Base-by-base conservation (phyloP, 2,888 invertebrate species). In the Phortica magna region DNA sequence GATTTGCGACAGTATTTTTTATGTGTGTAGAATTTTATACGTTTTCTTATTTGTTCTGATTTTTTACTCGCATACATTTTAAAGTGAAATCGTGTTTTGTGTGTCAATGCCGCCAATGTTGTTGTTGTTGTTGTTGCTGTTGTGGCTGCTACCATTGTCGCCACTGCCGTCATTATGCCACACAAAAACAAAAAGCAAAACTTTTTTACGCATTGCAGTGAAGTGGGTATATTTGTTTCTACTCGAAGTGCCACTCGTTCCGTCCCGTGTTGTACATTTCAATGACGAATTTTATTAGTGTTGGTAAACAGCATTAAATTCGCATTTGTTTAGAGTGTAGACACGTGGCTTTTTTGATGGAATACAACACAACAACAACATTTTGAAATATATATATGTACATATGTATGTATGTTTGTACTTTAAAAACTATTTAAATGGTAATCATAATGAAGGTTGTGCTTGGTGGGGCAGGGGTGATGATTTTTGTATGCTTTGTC, bases 1-100 rank as follows among this genome's bases (percentile, higher is more conserved):
- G 87, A 89, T 89, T 89, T 84, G 90, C 89, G 89, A 89, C 90
- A 88, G 85, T 87, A 82, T 76, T 78, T 78, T 77, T 76, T 77
- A 79, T 81, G 79, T 64, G 53, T 61, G 61, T 48, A 77, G 78
- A 48, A 48, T 48, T 48, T 73, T 77, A 74, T 57, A 68, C 70
- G 71, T 78, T 19, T 78, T 53, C 42, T 70, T 73, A 65, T 42
- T 57, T 73, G 59, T 42, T 43, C 31, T 19, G 48, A 59, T 48
- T 17, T 57, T 48, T 72, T 42, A 41, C 65, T 71, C 65, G 70
- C 61, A 76, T 75, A 71, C 75, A 76, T 81, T 87, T 84, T 81
- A 79, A 82, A 84, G 80, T 75, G 73, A 53, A 76, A 76, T 78
- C 75, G 41, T 68, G 71, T 79, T 82, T 82, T 81, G 79, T 83